Base-by-base conservation (phyloP, 2,888 invertebrate genomes). In the Neuroscelio doddi region DNA sequence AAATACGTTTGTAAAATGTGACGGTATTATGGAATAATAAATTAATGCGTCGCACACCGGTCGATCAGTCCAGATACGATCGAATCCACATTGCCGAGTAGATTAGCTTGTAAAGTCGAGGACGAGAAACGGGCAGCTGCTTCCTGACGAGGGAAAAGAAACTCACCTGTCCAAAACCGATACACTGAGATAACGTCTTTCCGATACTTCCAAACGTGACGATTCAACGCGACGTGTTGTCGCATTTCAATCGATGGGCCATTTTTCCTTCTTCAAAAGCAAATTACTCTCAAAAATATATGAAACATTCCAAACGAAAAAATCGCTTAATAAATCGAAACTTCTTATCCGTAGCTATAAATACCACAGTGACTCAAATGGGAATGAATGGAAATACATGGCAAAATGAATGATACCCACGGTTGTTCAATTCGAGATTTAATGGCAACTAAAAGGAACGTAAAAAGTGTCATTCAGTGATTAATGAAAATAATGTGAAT, bases 171-270 rank as follows among this genome's bases (percentile, higher is more conserved):
- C 70, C 68, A 63, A 67, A 61, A 64, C 64, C 72, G 77, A 76
- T 76, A 76, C 76, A 72, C 70, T 69, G 55, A 74, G 78, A 79
- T 79, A 78, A 74, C 73, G 72, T 69, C 67, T 68, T 64, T 61
- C 63, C 71, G 71, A 73, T 76, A 64, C 68, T 62, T 53, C 58
- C 55, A 53, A 68, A 64, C 62, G 64, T 57, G 64, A 68, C 64
- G 58, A 68, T 68, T 59, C 58, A 47, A 59, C 64, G 52, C 64
- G 36, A 38, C 36, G 59, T 53, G 55, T 57, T 52, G 62, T 50
- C 62, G 64, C 63, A 61, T 71, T 67, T 59, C 58, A 59, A 59
- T 66, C 69, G 56, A 70, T 64, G 66, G 52, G 41, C 49, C 47
- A 49, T 65, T 55, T 56, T 55, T 65, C 36, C 50, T 47, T 58